Evolutionary conservation across 2,888 invertebrate genomes (phyloP).

Genomic region (Nectonema munidae): DNA sequence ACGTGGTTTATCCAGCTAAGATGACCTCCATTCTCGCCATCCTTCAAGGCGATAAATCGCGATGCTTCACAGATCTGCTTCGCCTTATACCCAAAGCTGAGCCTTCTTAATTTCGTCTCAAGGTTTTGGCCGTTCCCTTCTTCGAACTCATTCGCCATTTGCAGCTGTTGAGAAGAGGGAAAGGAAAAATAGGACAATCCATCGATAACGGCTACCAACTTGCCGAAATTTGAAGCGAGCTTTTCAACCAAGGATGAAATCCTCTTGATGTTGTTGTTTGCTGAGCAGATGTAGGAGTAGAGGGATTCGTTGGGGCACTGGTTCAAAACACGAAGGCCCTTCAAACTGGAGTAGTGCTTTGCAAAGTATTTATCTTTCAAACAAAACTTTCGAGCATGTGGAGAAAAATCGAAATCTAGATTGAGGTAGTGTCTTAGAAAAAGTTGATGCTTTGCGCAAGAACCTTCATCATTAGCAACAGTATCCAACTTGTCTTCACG

Average conservation of each 20-base stretch:
- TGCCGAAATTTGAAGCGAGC: slow-evolving; percentile 45
- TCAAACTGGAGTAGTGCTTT: too few species aligned
- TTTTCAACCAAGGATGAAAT: slow-evolving; percentile 48
- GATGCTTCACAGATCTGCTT: slow-evolving; percentile 48
- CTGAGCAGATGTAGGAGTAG: slow-evolving; percentile 78
- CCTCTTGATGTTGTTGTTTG: slow-evolving; percentile 59
- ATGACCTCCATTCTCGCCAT: too few species aligned
- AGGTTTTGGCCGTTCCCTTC: slow-evolving; percentile 30
- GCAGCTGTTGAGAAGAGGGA: too few species aligned
- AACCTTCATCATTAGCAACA: too few species aligned
- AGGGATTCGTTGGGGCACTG: slow-evolving; percentile 71
- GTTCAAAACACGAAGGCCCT: slow-evolving; percentile 53
- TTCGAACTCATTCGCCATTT: too few species aligned
- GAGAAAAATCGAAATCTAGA: too few species aligned
- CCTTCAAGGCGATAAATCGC: slow-evolving; percentile 14
- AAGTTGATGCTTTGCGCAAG: too few species aligned
- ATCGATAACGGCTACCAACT: slow-evolving; percentile 29
- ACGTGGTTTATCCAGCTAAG: too few species aligned
- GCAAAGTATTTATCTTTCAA: too few species aligned
- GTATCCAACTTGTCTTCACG: too few species aligned
- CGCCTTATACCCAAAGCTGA: slow-evolving; percentile 37
- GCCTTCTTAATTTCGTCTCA: slow-evolving; percentile 34
- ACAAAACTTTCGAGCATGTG: too few species aligned
- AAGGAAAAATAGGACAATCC: slow-evolving; percentile 1
- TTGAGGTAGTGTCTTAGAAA: too few species aligned